A percentile compares a stretch with the other conserved stretches of the same genome.
These are phyloP conservation scores for Holotrichia oblita DNA, from an alignment of 1,140 invertebrate genomes.

Conservation along the genomic window DNA sequence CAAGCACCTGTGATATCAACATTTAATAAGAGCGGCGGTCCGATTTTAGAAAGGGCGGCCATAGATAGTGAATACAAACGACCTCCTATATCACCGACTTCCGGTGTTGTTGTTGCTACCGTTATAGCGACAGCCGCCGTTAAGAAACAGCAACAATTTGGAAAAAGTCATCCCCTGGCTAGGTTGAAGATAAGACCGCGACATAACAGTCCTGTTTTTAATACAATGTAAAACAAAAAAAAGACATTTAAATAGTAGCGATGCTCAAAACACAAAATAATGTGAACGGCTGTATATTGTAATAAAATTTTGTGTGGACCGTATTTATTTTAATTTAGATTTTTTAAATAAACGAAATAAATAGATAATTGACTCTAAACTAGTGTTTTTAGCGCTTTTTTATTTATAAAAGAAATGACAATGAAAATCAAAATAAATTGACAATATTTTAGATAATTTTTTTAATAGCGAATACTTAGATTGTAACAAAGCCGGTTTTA, in stretches of 20 bases:
- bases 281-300: conserved; percentile 18
- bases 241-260: conserved; percentile 8
- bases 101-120: conserved; percentile 66
- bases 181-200: conserved; percentile 78
- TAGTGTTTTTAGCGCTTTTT: conserved; percentile 18
- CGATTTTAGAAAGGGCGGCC: conserved; percentile 44
- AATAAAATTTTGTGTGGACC: conserved; percentile 41
- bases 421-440: conserved; percentile 35
- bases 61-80: conserved; percentile 58
- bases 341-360: conserved; percentile 4
- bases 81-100: conserved; percentile 59
- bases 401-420: conserved; percentile 24
- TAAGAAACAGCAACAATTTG: conserved; percentile 84
- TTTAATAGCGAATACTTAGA: neutral
- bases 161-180: conserved; percentile 86
- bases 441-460: conserved; percentile 20
- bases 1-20: conserved; percentile 52
- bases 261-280: conserved; percentile 38
- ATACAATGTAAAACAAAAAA: conserved; percentile 82
- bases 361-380: neutral
- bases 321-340: conserved; percentile 37
- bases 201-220: conserved; percentile 85
- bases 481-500: neutral
- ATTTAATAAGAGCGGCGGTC: conserved; percentile 44
- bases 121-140: conserved; percentile 73